Evolutionary conservation across 2,113 vertebrate genomes (phyloP), one percentile per base, ranked within the genome.

Genomic region (Struthio camelus): DNA sequence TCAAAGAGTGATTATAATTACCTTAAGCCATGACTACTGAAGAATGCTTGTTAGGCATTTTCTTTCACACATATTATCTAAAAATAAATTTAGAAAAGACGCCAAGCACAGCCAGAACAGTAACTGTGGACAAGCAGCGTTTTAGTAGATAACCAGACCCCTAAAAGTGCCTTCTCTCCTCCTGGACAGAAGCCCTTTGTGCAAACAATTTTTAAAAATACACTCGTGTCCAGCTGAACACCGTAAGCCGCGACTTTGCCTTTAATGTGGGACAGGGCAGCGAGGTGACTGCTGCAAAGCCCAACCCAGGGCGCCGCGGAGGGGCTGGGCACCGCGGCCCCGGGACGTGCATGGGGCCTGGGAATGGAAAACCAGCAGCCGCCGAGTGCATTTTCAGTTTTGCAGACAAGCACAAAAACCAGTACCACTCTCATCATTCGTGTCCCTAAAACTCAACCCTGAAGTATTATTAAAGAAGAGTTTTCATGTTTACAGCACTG

Each of bases 131-230:
- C 34, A 54, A 67, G 62, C 67, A 62, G 54, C 54, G n/a, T 56
- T 78, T 84, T 40, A 81, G 71, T 54, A 66, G 83, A 48, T 75
- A 71, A 75, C 51, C 16, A 44, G 18, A 50, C 79, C 42, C 59
- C 61, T 24, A 27, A 85, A 96, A 97, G 34, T 75, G 87, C 96
- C 96, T 75, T 71, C 42, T 34, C 58, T 15, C 79, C 28, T 77
- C 67, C 32, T 4, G 86, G 79, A 94, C 76, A 61, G n/a, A 76
- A 91, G 79, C 67, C 46, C 91, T 95, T 24, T 28, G 50, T 95
- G 94, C 61, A 93, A 64, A 91, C 25, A 1, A 85, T 89, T 72
- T 72, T 59, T 19, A 90, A 87, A 96, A 97, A 93, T 77, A 38
- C 94, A 86, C 53, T n/a, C 32, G 48, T 6, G 27, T n/a, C 91